phyloP scores from a whole-genome alignment of 1,140 invertebrate genomes.

The Pachypsylla venusta region DNA sequence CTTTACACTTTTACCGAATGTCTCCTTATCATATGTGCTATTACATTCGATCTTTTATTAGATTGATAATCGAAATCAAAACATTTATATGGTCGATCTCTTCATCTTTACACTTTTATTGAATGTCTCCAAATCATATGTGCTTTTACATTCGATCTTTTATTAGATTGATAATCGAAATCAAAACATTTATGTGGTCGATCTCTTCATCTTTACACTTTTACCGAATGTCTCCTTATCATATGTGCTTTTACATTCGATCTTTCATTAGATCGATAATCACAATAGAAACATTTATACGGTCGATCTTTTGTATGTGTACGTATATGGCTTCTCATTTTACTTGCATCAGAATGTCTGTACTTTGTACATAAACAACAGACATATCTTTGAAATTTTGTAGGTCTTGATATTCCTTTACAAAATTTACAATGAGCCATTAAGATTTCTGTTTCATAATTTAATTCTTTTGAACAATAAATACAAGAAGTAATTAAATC shows the following conservation, averaged over 20 bases:
- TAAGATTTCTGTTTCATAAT: neutral
- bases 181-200: no score
- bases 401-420: neutral
- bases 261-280: constrained; percentile 15
- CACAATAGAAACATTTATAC: constrained; percentile 32
- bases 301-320: constrained; percentile 33
- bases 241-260: constrained; percentile 12
- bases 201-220: neutral
- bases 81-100: no score
- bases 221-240: constrained; percentile 5
- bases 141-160: no score
- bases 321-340: constrained; percentile 28
- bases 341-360: neutral
- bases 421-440: neutral
- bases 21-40: no score
- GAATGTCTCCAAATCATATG: no score
- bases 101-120: no score
- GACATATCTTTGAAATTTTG: neutral
- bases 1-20: no score
- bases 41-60: no score
- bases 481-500: neutral
- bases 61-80: no score
- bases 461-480: neutral
- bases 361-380: neutral
- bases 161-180: no score